Evolutionary conservation across 2,797 vertebrate species (phyloP).

Genomic region (Sternarchorhynchus goeldii): DNA sequence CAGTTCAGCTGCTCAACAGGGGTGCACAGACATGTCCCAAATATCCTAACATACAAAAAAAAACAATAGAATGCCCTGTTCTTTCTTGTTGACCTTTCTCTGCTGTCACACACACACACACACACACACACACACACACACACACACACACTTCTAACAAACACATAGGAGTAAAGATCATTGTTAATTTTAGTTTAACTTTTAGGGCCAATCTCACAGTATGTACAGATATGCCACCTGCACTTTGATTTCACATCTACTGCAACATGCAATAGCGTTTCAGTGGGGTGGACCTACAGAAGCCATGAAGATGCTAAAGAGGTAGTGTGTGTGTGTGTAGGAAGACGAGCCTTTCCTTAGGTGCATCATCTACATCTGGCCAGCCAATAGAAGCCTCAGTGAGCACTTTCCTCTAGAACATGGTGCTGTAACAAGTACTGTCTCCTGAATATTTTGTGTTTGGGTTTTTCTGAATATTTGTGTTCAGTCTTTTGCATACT

Average conservation of each 20-base stretch:
- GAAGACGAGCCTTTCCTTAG: too few species aligned
- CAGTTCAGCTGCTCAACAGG: slow-evolving; percentile 48
- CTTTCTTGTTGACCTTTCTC: neutral
- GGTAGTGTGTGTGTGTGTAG: too few species aligned
- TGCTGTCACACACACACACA: neutral
- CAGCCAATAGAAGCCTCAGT: too few species aligned
- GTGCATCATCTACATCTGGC: too few species aligned
- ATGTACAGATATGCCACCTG: neutral
- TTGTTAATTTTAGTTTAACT: slow-evolving; percentile 19
- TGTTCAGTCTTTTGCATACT: neutral
- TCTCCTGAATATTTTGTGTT: neutral
- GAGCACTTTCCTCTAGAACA: too few species aligned
- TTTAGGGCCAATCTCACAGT: neutral
- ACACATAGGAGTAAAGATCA: slow-evolving; percentile 14
- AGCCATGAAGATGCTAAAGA: too few species aligned
- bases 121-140: slow-evolving; percentile 14
- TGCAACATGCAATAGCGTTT: too few species aligned
- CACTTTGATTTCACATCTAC: neutral
- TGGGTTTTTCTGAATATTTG: neutral
- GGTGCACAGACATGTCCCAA: slow-evolving; percentile 19
- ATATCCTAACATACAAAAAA: neutral
- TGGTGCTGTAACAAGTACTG: neutral
- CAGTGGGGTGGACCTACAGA: neutral
- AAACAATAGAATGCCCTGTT: neutral
- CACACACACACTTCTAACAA: slow-evolving; percentile 31